These are phyloP conservation scores for Muricea muricata DNA, from an alignment of 92 coral and sea anemone species.

Conservation along the genomic window DNA sequence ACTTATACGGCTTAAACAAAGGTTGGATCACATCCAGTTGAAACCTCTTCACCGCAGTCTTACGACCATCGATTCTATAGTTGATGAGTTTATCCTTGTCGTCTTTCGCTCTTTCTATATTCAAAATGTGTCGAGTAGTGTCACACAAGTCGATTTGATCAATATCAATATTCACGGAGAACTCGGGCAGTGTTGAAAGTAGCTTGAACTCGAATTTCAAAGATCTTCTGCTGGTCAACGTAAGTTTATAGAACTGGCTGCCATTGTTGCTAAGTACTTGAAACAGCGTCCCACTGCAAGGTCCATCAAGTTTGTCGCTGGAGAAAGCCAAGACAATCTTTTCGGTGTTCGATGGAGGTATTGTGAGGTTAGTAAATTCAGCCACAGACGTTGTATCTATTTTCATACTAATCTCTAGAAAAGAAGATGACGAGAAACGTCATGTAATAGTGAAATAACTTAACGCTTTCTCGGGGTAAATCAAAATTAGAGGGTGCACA, in stretches of 20 bases:
- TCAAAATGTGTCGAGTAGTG: constrained; percentile 25
- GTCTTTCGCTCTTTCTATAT: constrained; percentile 3
- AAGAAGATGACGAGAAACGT: neutral
- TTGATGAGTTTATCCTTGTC: neutral
- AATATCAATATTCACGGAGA: neutral
- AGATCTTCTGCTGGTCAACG: neutral
- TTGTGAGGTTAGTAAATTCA: constrained; percentile 30
- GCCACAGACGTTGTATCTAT: neutral
- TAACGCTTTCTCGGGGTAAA: too few relatives aligned
- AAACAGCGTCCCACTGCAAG: constrained; percentile 25
- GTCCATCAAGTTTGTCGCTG: neutral
- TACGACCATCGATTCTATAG: constrained; percentile 24
- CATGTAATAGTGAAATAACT: too few relatives aligned
- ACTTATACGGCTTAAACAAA: constrained; percentile 12
- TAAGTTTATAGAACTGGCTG: constrained; percentile 11
- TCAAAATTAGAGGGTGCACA: too few relatives aligned
- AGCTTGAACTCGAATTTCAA: neutral
- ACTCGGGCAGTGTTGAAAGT: neutral
- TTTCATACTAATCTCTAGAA: constrained; percentile 22
- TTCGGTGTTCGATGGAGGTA: neutral
- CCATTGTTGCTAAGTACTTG: constrained; percentile 20
- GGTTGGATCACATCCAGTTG: neutral
- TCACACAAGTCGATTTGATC: constrained; percentile 27
- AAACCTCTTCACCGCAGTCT: neutral
- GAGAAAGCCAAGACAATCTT: constrained; percentile 41